Percentiles rank a stretch among this genome's conserved stretches.
Conservation (phyloP, 2,888 invertebrate species). For the Ptychoptera contaminata region DNA sequence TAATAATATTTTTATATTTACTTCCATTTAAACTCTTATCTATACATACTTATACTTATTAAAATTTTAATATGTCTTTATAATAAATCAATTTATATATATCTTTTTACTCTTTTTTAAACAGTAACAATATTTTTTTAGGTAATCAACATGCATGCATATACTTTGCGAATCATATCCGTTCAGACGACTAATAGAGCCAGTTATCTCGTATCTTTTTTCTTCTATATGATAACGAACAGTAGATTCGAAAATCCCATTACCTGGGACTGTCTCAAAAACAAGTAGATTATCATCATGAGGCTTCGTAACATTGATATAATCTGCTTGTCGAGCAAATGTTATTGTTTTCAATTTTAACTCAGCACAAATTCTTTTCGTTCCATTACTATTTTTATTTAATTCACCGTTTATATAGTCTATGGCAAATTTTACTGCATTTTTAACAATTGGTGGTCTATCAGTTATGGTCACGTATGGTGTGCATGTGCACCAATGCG, state of each 20-base stretch:
- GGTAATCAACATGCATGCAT: conserved; percentile 35
- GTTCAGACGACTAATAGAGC: conserved; percentile 45
- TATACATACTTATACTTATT: no score
- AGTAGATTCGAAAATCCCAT: conserved; percentile 54
- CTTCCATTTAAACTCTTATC: no score
- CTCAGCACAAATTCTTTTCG: conserved; percentile 31
- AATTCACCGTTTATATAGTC: conserved; percentile 19
- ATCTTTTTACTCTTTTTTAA: no score
- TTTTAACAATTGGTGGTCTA: conserved; percentile 34
- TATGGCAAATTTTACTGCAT: conserved; percentile 31
- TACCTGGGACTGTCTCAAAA: conserved; percentile 50
- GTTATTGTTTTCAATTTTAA: conserved; percentile 37
- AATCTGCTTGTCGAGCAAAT: conserved; percentile 31
- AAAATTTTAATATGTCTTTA: no score
- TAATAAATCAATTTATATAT: no score
- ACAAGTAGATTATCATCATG: conserved; percentile 45
- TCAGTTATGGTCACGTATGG: conserved; percentile 35
- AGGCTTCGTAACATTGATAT: conserved; percentile 20
- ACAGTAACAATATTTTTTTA: conserved; percentile 45
- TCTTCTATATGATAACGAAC: conserved; percentile 31
- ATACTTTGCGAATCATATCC: conserved; percentile 33
- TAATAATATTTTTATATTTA: no score
- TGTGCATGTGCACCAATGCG: conserved; percentile 66
- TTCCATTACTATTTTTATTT: not conserved
- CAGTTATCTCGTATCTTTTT: conserved; percentile 33